Percentiles rank a stretch among this genome's conserved stretches.
Evolutionary conservation across 2,888 invertebrate species (phyloP).

Genomic region (Drosophila borealis): DNA sequence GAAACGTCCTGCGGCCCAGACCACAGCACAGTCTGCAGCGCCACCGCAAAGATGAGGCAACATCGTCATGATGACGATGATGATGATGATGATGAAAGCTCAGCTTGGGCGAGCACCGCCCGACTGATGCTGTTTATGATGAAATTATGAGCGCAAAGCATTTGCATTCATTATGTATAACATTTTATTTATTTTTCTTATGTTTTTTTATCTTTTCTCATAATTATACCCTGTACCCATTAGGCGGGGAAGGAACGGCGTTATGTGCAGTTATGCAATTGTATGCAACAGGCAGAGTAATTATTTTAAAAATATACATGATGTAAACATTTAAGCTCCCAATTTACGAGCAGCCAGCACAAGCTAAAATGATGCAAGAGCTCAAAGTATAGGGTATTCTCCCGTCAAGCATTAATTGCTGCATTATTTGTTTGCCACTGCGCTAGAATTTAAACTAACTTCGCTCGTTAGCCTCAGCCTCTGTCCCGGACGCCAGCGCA

Average conservation of each 20-base stretch:
- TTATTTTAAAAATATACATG: too few species aligned
- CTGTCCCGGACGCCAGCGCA: constrained; percentile 27
- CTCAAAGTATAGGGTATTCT: constrained; percentile 10
- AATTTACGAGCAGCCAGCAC: too few species aligned
- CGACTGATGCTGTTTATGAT: constrained; percentile 53
- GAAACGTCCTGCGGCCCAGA: constrained; percentile 75
- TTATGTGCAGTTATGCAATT: background rate
- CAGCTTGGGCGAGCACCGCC: constrained; percentile 22
- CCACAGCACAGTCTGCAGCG: constrained; percentile 67
- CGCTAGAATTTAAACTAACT: constrained; percentile 81
- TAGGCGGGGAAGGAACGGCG: background rate
- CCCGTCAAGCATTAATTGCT: constrained; percentile 1
- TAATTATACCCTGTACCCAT: constrained; percentile 36
- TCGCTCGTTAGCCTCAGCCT: constrained; percentile 64
- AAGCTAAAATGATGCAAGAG: too few species aligned
- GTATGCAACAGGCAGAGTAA: background rate
- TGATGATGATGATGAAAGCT: constrained; percentile 44
- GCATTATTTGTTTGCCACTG: constrained; percentile 36
- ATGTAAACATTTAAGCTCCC: too few species aligned
- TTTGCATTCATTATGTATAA: constrained; percentile 78
- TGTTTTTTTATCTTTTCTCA: constrained; percentile 16
- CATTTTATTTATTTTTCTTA: constrained; percentile 41
- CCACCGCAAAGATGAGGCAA: constrained; percentile 47
- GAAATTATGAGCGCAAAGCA: constrained; percentile 81
- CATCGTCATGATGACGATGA: constrained; percentile 20